Base-by-base conservation (phyloP, 2,797 vertebrate species). In the Ispidina picta region DNA sequence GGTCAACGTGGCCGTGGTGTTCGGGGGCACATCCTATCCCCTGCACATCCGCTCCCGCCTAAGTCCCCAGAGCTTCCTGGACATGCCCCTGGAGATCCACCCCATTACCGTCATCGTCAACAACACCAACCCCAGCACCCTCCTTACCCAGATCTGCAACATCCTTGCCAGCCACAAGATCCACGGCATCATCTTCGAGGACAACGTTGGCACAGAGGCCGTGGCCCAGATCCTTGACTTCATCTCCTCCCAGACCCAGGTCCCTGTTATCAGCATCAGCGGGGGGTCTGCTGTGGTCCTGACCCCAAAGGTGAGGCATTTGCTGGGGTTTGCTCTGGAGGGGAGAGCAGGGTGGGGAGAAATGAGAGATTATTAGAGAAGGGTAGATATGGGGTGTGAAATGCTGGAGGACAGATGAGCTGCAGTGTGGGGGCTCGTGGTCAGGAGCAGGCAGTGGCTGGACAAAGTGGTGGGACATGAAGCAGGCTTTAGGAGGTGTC, bases 171-270 rank as follows among this genome's bases (percentile, higher is more conserved):
- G 98, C 49, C 98, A 98, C 94, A 98, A 97, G 8, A 98, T 99
- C 94, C 99, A 99, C 25, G 98, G 98, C 68, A 98, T 99, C 48
- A 96, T 99, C 93, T 99, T 99, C 1, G 99, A 99, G 95, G 99
- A 99, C 97, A 99, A 98, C 72, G 98, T 99, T 2, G 99, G 98
- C 83, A 99, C 99, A 0, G 99, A 99, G 96, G 99, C 99, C 0
- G 99, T 99, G 96, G 99, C 99, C 1, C 99, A 99, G 97, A 99
- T 99, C 92, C 97, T 99, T 80, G 99, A 99, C 97, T 99, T 99
- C 96, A 97, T 99, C 95, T 99, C 99, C 65, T 98, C 98, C 16
- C 99, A 99, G 97, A 99, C 99, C 4, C 98, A 98, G 1, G 98
- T 99, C 87, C 99, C 99, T 4, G 98, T 99, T 43, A 98, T 99